Conservation (phyloP, 37 sponge, comb jelly and placozoan species). For the Halisarca cf. caerulea region DNA sequence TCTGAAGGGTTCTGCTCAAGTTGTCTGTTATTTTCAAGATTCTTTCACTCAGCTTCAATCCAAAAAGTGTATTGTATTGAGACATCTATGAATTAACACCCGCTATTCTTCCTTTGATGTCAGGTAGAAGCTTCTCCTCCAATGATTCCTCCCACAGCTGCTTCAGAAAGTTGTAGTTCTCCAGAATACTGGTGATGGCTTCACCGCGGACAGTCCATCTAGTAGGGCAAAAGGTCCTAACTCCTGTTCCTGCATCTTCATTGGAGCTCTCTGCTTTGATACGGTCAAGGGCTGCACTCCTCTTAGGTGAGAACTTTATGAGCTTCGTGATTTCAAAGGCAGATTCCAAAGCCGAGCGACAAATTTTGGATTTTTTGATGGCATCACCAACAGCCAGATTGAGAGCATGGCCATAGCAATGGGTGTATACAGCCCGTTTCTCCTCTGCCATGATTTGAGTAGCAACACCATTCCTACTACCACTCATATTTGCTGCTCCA, state of each 20-base stretch:
- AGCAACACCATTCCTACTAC: conserved; percentile 37
- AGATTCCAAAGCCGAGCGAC: conserved; percentile 31
- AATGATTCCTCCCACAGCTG: conserved; percentile 21
- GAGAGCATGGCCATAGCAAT: conserved; percentile 41
- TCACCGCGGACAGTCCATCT: conserved; percentile 25
- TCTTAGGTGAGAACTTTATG: conserved; percentile 15
- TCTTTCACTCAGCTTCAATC: conserved; percentile 47
- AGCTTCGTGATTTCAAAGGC: conserved; percentile 26
- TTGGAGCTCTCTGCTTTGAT: not conserved
- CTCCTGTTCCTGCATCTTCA: not conserved
- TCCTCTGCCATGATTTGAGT: conserved; percentile 26
- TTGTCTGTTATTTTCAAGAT: conserved; percentile 54
- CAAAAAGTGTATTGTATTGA: conserved; percentile 36
- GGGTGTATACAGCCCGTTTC: conserved; percentile 24
- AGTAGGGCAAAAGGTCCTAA: conserved; percentile 21
- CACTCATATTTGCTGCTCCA: conserved; percentile 41
- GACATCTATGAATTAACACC: conserved; percentile 16
- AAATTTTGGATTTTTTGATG: conserved; percentile 33
- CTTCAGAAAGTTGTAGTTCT: conserved; percentile 20
- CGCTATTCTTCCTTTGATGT: conserved; percentile 5
- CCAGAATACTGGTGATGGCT: not conserved
- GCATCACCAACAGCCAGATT: conserved; percentile 37
- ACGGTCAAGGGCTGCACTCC: not conserved
- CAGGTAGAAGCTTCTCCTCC: not conserved
- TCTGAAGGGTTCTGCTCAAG: conserved; percentile 43